Conservation (phyloP, 2,888 invertebrate genomes). For the Temnothorax unifasciatus region DNA sequence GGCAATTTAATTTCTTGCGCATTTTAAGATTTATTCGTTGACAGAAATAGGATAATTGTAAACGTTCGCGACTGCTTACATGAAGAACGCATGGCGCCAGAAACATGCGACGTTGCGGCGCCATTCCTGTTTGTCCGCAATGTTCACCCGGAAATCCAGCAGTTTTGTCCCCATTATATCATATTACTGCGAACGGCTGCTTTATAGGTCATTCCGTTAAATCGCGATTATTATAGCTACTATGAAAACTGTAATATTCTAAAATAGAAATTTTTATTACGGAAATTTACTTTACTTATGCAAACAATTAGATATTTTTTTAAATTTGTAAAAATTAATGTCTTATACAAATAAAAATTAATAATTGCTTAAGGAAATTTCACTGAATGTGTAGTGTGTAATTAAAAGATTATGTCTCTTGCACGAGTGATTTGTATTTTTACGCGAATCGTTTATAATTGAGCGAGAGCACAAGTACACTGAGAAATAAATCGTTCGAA, state of each 20-base stretch:
- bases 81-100: conserved; percentile 31
- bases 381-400: no score
- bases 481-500: no score
- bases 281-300: no score
- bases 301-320: no score
- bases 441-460: no score
- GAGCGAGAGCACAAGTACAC: no score
- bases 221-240: conserved; percentile 7
- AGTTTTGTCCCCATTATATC: conserved; percentile 13
- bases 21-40: not conserved
- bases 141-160: conserved; percentile 42
- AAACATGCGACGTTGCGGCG: conserved; percentile 39
- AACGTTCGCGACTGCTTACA: not conserved
- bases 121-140: conserved; percentile 36
- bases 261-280: not conserved
- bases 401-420: no score
- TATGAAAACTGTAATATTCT: not conserved
- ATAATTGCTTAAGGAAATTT: no score
- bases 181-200: not conserved
- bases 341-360: no score
- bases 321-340: no score
- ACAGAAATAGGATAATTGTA: conserved; percentile 25
- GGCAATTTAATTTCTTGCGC: not conserved
- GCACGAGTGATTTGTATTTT: no score
- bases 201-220: conserved; percentile 26